Evolutionary conservation across 2,888 invertebrate species (phyloP).

Genomic region (Ochropleura plecta): DNA sequence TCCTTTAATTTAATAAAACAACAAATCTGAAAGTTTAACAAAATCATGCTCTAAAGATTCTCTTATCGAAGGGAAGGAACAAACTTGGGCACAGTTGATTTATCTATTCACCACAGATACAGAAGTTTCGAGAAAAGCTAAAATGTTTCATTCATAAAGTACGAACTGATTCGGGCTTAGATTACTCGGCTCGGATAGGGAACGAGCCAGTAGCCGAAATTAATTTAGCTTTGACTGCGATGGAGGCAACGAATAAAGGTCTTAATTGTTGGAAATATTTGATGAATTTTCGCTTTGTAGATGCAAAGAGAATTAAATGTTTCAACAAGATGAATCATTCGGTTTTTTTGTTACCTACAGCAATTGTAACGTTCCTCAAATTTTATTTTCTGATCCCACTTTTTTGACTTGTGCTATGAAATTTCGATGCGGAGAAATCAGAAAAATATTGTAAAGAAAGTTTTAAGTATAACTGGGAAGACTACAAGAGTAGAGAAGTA

Average conservation of each 20-base stretch:
- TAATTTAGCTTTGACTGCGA: slow-evolving; percentile 61
- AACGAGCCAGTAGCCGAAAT: slow-evolving; percentile 58
- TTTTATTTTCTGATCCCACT: neutral
- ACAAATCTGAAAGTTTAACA: slow-evolving; percentile 63
- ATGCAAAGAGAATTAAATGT: slow-evolving; percentile 18
- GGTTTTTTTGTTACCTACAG: neutral
- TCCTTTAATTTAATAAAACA: slow-evolving; percentile 65
- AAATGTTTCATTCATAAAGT: slow-evolving; percentile 72
- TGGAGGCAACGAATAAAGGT: slow-evolving; percentile 51
- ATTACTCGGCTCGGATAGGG: slow-evolving; percentile 62
- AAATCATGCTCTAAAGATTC: slow-evolving; percentile 66
- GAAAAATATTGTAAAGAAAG: neutral
- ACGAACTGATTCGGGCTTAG: slow-evolving; percentile 64
- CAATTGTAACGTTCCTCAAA: neutral
- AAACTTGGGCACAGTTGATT: slow-evolving; percentile 67
- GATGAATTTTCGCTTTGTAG: slow-evolving; percentile 54
- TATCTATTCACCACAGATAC: slow-evolving; percentile 68
- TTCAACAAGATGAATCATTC: slow-evolving; percentile 8
- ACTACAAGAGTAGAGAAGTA: neutral
- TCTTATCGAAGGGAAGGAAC: slow-evolving; percentile 65
- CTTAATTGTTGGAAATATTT: slow-evolving; percentile 59
- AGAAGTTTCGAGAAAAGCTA: slow-evolving; percentile 62
- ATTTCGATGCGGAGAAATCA: neutral
- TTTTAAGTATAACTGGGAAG: neutral
- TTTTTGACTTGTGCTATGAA: neutral